phyloP scores from a whole-genome alignment of 1,140 invertebrate species.

The Carcinoscorpius rotundicauda region DNA sequence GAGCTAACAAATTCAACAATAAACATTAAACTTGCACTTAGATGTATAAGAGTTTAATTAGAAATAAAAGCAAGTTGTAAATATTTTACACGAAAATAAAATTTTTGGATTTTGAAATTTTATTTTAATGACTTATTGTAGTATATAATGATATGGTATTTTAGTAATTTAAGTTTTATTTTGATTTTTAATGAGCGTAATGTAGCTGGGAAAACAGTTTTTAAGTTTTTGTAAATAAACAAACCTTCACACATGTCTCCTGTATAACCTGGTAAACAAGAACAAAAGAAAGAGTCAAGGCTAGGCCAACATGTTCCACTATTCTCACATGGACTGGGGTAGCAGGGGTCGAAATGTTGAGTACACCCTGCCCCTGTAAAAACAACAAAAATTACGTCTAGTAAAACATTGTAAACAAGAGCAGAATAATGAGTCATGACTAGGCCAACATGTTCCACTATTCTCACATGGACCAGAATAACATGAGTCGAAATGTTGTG shows the following conservation, averaged over 20 bases:
- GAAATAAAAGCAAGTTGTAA: neutral
- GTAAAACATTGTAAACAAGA: slow-evolving; percentile 56
- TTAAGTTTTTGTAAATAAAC: neutral
- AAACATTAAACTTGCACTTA: neutral
- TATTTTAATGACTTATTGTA: neutral
- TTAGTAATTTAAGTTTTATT: neutral
- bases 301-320: slow-evolving; percentile 61
- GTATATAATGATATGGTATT: neutral
- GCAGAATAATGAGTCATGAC: slow-evolving; percentile 56
- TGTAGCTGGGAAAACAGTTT: neutral
- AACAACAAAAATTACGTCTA: slow-evolving; percentile 30
- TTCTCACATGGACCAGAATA: slow-evolving; percentile 58
- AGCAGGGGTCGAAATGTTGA: slow-evolving; percentile 46
- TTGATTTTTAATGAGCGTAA: neutral
- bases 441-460: slow-evolving; percentile 59
- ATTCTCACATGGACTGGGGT: slow-evolving; percentile 56
- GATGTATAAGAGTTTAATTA: neutral
- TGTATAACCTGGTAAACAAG: slow-evolving; percentile 54
- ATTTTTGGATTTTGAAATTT: neutral
- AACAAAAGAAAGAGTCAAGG: slow-evolving; percentile 57
- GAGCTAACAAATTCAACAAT: too few relatives aligned
- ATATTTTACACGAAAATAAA: neutral
- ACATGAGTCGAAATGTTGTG: slow-evolving; percentile 44
- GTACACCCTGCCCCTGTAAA: slow-evolving; percentile 41
- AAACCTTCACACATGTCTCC: slow-evolving; percentile 59